Percentiles rank a stretch among this genome's conserved stretches.
Evolutionary conservation across 1,140 invertebrate genomes (phyloP).

Genomic region (Parasteatoda tepidariorum): DNA sequence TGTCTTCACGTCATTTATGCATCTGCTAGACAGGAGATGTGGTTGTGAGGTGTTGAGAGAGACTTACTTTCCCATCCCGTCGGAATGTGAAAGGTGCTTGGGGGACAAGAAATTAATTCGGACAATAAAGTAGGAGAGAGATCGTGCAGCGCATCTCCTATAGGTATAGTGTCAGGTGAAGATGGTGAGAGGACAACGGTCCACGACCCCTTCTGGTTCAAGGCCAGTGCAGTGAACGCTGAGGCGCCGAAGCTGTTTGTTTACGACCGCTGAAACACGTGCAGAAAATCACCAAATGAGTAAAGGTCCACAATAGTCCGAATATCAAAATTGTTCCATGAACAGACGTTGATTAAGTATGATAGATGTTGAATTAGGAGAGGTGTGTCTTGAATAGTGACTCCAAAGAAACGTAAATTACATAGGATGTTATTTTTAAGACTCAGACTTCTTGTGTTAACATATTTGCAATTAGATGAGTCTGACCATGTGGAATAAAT

Average conservation of each 20-base stretch:
- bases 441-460: too few species aligned
- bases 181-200: slow-evolving; percentile 20
- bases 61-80: slow-evolving; percentile 21
- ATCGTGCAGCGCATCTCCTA: slow-evolving; percentile 12
- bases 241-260: slow-evolving; percentile 38
- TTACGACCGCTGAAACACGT: slow-evolving; percentile 7
- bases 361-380: neutral
- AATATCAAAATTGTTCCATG: neutral
- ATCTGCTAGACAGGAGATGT: slow-evolving; percentile 19
- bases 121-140: slow-evolving; percentile 50
- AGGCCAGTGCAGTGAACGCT: slow-evolving; percentile 41
- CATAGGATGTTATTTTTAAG: neutral
- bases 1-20: neutral
- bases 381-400: neutral
- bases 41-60: neutral
- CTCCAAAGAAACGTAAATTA: neutral
- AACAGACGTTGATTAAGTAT: neutral
- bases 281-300: neutral
- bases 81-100: slow-evolving; percentile 25
- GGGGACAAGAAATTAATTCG: slow-evolving; percentile 25
- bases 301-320: neutral
- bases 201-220: slow-evolving; percentile 38
- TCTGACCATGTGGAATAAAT: too few species aligned
- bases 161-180: slow-evolving; percentile 13
- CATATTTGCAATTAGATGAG: too few species aligned